Base-by-base conservation (phyloP, 2,113 vertebrate genomes). In the Epinephelus fuscoguttatus region DNA sequence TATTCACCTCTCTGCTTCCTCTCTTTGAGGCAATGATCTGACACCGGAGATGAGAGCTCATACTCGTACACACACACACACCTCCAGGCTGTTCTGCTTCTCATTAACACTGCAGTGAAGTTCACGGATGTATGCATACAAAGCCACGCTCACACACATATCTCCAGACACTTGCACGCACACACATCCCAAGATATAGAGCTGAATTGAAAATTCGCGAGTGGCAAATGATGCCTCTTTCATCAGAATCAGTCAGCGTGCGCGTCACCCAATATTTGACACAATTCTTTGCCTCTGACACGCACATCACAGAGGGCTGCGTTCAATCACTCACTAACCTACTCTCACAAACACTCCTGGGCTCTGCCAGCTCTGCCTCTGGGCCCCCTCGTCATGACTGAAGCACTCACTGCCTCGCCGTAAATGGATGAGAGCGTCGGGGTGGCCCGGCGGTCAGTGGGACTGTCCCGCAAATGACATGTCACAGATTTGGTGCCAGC, bases 1-100 rank as follows among this genome's bases (percentile, higher is more conserved):
- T 89, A 91, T 83, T 93, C 93, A 89, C 85, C 69, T 91, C 79
- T 59, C 52, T 49, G 71, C 75, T 91, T 82, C 88, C 85, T 88
- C 76, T 82, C 80, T 78, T 61, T 85, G 85, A 71, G 74, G 76
- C 83, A 67, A 86, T 84, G 92, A 93, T 88, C 82, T 89, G 88
- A 93, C 88, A 93, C 82, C 75, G 75, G 87, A 90, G 91, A 92
- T 77, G 81, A 85, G 60, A 85, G 66, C 82, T 76, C 79, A 57
- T n/a, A 75, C 80, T 59, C 37, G 4, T 3, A 40, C 9, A 59
- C 61, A 74, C 15, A 62, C 62, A 60, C 21, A 27, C 80, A 84
- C 77, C 80, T 89, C 40, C 53, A 60, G 86, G 88, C 82, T 60
- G 70, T 57, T 89, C 81, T 87, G 78, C 78, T 87, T 83, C 88